phyloP scores from a whole-genome alignment of 2,113 vertebrate species.

The Erythrolamprus reginae region DNA sequence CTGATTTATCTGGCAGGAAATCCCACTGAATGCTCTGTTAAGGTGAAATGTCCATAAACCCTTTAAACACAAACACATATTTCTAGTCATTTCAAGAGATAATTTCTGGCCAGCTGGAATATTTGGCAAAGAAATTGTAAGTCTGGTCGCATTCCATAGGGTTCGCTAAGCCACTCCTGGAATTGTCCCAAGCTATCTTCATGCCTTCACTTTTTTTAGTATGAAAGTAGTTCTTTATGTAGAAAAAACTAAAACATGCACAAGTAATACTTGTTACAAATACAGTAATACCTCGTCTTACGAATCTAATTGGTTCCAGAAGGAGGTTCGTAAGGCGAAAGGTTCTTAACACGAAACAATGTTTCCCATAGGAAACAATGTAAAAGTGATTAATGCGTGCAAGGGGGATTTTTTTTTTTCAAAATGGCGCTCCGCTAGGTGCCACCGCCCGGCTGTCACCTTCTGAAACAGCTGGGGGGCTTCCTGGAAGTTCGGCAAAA shows the following conservation, averaged over 20 bases:
- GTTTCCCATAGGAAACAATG: too few relatives aligned
- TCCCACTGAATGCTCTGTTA: not conserved
- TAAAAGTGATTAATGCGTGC: too few relatives aligned
- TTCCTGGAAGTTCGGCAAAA: too few relatives aligned
- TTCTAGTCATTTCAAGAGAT: not conserved
- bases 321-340: too few relatives aligned
- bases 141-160: not conserved
- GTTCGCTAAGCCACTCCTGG: not conserved
- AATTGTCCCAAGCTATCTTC: not conserved
- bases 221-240: not conserved
- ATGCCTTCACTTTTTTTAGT: not conserved
- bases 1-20: not conserved
- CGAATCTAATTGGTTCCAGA: too few relatives aligned
- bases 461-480: too few relatives aligned
- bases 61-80: not conserved
- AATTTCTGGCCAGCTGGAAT: not conserved
- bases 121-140: not conserved
- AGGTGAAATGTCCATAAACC: not conserved
- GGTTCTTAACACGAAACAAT: too few relatives aligned
- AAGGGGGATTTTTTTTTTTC: too few relatives aligned
- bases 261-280: not conserved
- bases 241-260: not conserved
- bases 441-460: too few relatives aligned
- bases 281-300: too few relatives aligned
- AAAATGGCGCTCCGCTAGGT: too few relatives aligned